Evolutionary conservation across 2,113 vertebrate species (phyloP).

Genomic region (Choloepus hoffmanni): DNA sequence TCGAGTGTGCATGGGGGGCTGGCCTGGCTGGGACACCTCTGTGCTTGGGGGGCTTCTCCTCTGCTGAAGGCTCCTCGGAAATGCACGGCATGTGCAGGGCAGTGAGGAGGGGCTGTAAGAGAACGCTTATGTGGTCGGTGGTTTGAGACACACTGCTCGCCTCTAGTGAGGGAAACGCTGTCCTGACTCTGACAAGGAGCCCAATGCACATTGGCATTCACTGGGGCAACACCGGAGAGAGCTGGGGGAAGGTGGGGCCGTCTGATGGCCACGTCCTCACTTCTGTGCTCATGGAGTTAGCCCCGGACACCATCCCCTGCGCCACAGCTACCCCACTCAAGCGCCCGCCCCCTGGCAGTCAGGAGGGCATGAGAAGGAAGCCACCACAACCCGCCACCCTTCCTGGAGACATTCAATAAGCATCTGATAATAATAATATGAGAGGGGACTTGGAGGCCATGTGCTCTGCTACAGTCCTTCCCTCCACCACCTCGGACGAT

Average conservation of each 20-base stretch:
- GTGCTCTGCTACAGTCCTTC: accelerated
- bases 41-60: not conserved
- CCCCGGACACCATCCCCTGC: accelerated
- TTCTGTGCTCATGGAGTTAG: accelerated
- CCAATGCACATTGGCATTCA: accelerated
- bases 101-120: not conserved
- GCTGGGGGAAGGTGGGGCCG: accelerated
- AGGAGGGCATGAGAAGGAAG: not conserved
- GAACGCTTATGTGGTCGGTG: too few species aligned
- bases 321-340: too few species aligned
- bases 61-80: not conserved
- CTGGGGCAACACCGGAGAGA: accelerated
- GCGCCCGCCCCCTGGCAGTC: accelerated
- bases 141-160: not conserved
- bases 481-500: too few species aligned
- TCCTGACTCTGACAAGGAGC: accelerated
- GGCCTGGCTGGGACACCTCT: not conserved
- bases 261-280: accelerated
- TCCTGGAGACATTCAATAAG: not conserved
- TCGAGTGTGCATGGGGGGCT: too few species aligned
- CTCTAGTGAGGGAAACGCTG: too few species aligned
- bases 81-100: not conserved
- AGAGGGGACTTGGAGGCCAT: not conserved
- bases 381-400: too few species aligned
- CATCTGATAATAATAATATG: accelerated